Evolutionary conservation across 2,797 vertebrate species (phyloP).

Genomic region (Thalassophryne amazonica): DNA sequence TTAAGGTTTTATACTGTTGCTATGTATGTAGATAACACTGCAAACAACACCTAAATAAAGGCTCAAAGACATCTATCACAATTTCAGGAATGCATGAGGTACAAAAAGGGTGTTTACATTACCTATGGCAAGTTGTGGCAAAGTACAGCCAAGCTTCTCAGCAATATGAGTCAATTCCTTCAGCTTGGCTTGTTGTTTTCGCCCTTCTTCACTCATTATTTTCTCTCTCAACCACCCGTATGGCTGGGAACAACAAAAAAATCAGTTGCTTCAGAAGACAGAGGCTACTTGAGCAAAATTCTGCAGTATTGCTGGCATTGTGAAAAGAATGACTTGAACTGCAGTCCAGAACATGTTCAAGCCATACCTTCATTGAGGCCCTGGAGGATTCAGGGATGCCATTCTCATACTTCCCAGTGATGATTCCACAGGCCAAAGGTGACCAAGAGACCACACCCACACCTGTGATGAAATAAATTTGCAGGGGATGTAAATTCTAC

Average conservation of each 20-base stretch:
- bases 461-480: slow-evolving; percentile 70
- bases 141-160: slow-evolving; percentile 92
- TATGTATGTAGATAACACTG: neutral
- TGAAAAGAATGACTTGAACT: too few species aligned
- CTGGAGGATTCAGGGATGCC: slow-evolving; percentile 93
- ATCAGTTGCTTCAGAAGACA: too few species aligned
- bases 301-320: too few species aligned
- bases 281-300: too few species aligned
- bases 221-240: slow-evolving; percentile 98
- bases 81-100: too few species aligned
- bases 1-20: neutral
- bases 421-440: slow-evolving; percentile 95
- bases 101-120: slow-evolving; percentile 37
- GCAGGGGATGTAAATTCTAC: neutral
- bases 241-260: slow-evolving; percentile 75
- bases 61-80: too few species aligned
- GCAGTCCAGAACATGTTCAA: too few species aligned
- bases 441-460: slow-evolving; percentile 99
- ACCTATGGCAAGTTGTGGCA: slow-evolving; percentile 97
- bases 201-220: slow-evolving; percentile 92
- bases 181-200: slow-evolving; percentile 92
- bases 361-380: slow-evolving; percentile 90
- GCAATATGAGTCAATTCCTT: slow-evolving; percentile 92
- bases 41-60: too few species aligned
- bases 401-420: slow-evolving; percentile 96